phyloP scores from a whole-genome alignment of 2,113 vertebrate species.

The Lamprologus callipterus region DNA sequence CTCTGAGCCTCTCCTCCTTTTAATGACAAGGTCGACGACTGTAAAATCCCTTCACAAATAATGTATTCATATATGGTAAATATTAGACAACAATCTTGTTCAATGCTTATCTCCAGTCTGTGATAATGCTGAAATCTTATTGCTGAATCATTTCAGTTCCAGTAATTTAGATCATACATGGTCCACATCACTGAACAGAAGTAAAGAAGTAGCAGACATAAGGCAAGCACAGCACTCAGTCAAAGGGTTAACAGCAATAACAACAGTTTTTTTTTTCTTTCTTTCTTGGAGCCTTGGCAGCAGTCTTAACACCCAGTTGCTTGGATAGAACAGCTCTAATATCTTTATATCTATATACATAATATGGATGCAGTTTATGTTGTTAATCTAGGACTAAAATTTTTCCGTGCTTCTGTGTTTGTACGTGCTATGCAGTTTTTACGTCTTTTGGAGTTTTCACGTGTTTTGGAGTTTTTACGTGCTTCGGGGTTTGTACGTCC shows the following conservation, averaged over 20 bases:
- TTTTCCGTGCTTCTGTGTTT: fast-evolving
- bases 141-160: neutral
- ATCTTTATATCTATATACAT: neutral
- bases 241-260: neutral
- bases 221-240: neutral
- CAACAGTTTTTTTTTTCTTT: neutral
- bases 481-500: fast-evolving
- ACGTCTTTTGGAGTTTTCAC: fast-evolving
- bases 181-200: neutral
- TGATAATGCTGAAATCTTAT: slow-evolving; percentile 6
- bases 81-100: neutral
- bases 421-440: fast-evolving
- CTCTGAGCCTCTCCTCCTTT: neutral
- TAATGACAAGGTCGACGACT: neutral
- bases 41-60: neutral
- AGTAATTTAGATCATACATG: neutral
- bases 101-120: neutral
- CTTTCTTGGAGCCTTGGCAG: neutral
- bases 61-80: neutral
- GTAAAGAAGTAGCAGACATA: neutral
- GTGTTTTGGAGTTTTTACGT: too few relatives aligned
- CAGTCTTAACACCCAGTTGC: neutral
- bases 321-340: neutral
- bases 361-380: neutral
- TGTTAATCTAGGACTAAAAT: neutral